phyloP scores from a whole-genome alignment of 1,140 invertebrate species.

The Samia ricini region DNA sequence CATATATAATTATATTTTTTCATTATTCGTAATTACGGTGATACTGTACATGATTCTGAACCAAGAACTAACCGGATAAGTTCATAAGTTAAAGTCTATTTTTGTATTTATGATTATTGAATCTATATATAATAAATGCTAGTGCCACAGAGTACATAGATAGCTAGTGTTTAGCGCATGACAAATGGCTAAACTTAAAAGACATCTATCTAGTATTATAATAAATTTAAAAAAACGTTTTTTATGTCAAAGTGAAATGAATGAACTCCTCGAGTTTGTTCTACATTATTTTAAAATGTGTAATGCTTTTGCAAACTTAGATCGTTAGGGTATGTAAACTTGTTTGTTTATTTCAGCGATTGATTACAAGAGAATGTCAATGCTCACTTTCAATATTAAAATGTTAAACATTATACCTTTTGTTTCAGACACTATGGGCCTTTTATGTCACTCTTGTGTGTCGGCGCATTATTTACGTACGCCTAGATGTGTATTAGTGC shows the following conservation, averaged over 20 bases:
- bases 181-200: not conserved
- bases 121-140: no score
- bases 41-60: no score
- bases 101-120: no score
- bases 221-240: not conserved
- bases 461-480: constrained; percentile 60
- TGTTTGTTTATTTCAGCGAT: constrained; percentile 1
- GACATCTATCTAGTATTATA: not conserved
- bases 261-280: constrained; percentile 28
- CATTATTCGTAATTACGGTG: no score
- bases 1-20: no score
- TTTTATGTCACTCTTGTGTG: constrained; percentile 59
- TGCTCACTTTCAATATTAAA: constrained; percentile 16
- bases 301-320: constrained; percentile 22
- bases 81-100: no score
- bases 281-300: constrained; percentile 30
- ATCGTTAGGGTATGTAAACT: constrained; percentile 31
- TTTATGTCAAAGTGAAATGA: constrained; percentile 21
- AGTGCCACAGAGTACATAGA: no score
- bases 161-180: no score
- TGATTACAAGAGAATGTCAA: constrained; percentile 17
- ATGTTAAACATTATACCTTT: constrained; percentile 33
- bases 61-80: no score
- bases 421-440: constrained; percentile 70
- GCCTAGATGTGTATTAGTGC: constrained; percentile 41